Evolutionary conservation across 37 sponge, comb jelly and placozoan species (phyloP), one percentile per base, ranked within the genome.

Genomic region (Haliclona indistincta): DNA sequence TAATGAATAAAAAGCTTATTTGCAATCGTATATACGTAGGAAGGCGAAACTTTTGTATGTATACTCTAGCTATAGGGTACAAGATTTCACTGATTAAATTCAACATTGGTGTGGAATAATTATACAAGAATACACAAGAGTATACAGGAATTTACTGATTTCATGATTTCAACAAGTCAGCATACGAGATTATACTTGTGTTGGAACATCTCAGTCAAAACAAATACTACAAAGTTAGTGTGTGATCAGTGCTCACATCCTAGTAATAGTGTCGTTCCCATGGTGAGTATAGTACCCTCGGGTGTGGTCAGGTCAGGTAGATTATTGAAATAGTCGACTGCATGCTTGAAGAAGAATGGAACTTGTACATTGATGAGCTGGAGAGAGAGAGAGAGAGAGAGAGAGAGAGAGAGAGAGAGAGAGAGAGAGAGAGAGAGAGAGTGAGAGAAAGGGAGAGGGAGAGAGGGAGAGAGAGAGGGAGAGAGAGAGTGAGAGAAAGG

Each of bases 281-380:
- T 56, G 44, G 94, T 89, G 53, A 93, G 60, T 67, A 93, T 80
- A 56, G 93, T 81, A 11, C 73, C 71, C 52, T 82, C 77, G 1
- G 93, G 81, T 25, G 84, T 78, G 37, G 78, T 38, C 5, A 96
- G 63, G 29, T 52, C 23, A 43, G 86, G 86, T 7, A 85, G 63
- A 15, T 75, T 71, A 55, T 80, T 84, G 65, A 82, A 76, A 54
- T 86, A 56, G 72, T 96, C 97, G 36, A 96, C 89, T 36, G 88
- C 88, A 64, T 86, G 80, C 71, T 96, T 96, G 88, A 96, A 96
- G 70, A 92, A 84, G 84, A 89, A 93, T 2, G 97, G 97, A 3
- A 96, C 93, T 56, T 82, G 81, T 3, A 96, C 79, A 65, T 89
- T 96, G 68, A 93, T 28, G 41, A 96, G 53, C 94, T 96, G 60